Percentiles rank a stretch among this genome's conserved stretches.
Conservation (phyloP, 2,888 invertebrate genomes). For the Galerucella nymphaeae region DNA sequence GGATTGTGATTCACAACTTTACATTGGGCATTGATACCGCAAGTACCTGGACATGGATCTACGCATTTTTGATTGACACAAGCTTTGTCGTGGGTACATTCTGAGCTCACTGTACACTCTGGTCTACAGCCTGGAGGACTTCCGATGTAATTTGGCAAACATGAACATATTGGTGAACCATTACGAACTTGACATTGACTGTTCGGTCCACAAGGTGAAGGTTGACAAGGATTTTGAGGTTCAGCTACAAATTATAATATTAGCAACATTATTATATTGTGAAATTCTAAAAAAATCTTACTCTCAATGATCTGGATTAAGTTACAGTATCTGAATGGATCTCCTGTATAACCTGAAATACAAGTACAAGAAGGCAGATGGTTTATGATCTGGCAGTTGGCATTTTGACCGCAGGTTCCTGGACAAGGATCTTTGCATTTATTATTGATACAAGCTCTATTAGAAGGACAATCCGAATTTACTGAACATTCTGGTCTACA, state of each 20-base stretch:
- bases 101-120: constrained; percentile 85
- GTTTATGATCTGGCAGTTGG: constrained; percentile 74
- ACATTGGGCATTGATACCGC: constrained; percentile 82
- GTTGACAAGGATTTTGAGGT: constrained; percentile 74
- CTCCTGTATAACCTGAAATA: constrained; percentile 71
- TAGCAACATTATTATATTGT: not conserved
- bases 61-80: constrained; percentile 85
- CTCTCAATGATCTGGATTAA: constrained; percentile 53
- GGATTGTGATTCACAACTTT: constrained; percentile 85
- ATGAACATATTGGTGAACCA: constrained; percentile 81
- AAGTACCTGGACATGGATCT: constrained; percentile 85
- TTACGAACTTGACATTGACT: constrained; percentile 80
- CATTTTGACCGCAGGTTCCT: constrained; percentile 73
- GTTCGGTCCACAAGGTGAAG: constrained; percentile 85
- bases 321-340: constrained; percentile 70
- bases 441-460: constrained; percentile 74
- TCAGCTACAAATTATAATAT: constrained; percentile 22
- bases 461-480: constrained; percentile 75
- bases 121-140: constrained; percentile 84
- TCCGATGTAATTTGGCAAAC: constrained; percentile 78
- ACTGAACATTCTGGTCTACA: constrained; percentile 74
- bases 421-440: constrained; percentile 75
- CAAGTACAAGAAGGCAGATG: constrained; percentile 75
- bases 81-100: constrained; percentile 82
- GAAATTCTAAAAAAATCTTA: constrained; percentile 38